Base-by-base conservation (phyloP, 2,888 invertebrate genomes). In the Nomada ferruginata region DNA sequence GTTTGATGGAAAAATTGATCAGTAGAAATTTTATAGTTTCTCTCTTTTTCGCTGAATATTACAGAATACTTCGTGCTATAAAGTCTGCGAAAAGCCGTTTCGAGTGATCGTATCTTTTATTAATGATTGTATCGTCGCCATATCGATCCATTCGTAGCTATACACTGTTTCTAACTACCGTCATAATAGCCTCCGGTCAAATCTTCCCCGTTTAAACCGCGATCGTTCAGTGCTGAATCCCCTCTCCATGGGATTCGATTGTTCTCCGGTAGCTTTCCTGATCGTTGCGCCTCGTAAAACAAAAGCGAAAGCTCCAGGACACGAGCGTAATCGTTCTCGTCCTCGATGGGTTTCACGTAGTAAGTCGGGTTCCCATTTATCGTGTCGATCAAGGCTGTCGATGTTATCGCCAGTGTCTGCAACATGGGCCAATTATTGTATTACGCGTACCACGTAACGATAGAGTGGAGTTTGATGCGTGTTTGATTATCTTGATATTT, bases 181-280 rank as follows among this genome's bases (percentile, higher is more conserved):
- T 95, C 95, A 86, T 95, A 95, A 87, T 95, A 95, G 47, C 95
- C 95, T 53, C 95, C 95, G 55, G 94, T 94, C 55, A 95, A 91
- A 85, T 95, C 95, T 85, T 95, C 94, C 26, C 94, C 95, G 79
- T 94, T 92, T 20, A 90, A 85, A 1, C 95, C 95, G 23, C 90
- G 91, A 87, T 95, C 95, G 11, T 92, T 85, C 36, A 95, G 89
- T 4, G 95, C 95, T 0, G 95, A 95, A 91, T 95, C 95, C 2
- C 94, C 94, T 75, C 95, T 91, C 95, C 95, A 95, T 20, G 93
- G 87, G 74, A 95, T 94, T 53, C 95, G 91, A 88, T 95, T 95
- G 81, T 94, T 92, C 20, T 91, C 84, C 0, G 95, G 95, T 18
- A 95, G 92, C 74, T 92, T 94, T 18, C 95, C 95, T 2, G 95